These are phyloP conservation scores for Anas platyrhynchos DNA, from an alignment of 2,113 vertebrate species.

Conservation along the genomic window DNA sequence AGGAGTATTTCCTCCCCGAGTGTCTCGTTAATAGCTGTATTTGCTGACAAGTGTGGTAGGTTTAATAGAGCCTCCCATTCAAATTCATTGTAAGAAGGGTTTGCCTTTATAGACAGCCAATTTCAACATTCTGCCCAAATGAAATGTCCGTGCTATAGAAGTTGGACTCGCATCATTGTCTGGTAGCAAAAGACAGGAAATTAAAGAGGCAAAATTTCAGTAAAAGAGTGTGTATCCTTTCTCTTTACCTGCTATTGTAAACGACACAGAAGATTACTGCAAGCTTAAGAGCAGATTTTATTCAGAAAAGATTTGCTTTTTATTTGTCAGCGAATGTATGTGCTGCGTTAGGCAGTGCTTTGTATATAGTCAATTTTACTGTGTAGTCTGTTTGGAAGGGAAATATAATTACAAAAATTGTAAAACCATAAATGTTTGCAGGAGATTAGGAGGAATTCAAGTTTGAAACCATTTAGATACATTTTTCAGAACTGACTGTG, in stretches of 20 bases:
- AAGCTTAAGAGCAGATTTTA: neutral
- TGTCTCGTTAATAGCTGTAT: neutral
- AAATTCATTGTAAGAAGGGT: neutral
- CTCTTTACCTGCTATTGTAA: neutral
- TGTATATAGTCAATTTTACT: neutral
- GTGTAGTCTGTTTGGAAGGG: neutral
- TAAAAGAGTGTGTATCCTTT: neutral
- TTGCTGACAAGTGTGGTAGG: neutral
- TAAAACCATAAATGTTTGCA: neutral
- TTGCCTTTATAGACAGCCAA: neutral
- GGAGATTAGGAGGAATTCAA: neutral
- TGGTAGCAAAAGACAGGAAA: constrained; percentile 24
- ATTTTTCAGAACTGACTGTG: neutral
- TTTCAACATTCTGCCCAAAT: neutral
- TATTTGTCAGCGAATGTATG: neutral
- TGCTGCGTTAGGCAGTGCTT: neutral
- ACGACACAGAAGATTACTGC: neutral
- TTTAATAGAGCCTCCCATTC: neutral
- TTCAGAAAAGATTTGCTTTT: neutral
- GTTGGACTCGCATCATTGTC: neutral
- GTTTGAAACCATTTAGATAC: neutral
- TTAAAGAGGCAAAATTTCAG: neutral
- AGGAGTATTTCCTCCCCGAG: neutral
- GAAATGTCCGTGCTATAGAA: neutral
- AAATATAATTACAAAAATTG: neutral